Evolutionary conservation across 2,888 invertebrate species (phyloP), one percentile per base, ranked within the genome.

Genomic region (Melanophora roralis): DNA sequence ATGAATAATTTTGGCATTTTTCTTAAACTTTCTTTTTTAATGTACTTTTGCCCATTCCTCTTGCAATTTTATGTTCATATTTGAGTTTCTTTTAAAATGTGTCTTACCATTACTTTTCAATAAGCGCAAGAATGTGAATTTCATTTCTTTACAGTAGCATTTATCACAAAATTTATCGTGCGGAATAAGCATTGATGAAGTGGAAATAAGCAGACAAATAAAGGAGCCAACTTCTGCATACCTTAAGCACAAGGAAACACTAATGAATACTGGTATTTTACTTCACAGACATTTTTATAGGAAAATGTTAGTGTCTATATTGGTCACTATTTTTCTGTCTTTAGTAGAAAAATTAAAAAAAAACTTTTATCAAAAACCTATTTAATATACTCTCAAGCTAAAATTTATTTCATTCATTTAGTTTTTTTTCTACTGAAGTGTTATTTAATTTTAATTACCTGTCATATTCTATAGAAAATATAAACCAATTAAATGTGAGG

Each of bases 111-210:
- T 75, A 38, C 19, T 62, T 67, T 76, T 72, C 43, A 67, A 76
- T 65, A 80, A 47, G 21, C 9, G 21, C 11, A 53, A 62, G 62
- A 76, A 68, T 64, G 67, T 57, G 67, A 64, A 76, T 38, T 72
- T 64, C 47, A 68, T 64, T 80, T 45, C 45, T 21, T 19, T 8
- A 49, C 72, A 68, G 68, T 40, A 69, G 77, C 88, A 89, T 88
- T 87, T 88, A 88, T 89, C 87, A 89, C 85, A 85, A 85, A 89
- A 88, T 89, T 89, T 89, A 89, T 89, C 85, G 88, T 83, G 86
- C 86, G 89, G 89, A 89, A 89, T 89, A 87, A 87, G 86, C 87
- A 86, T 86, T 88, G 89, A 87, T 89, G 89, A 89, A 87, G 89
- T 89, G 89, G 89, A 89, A 89, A 89, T 88, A 73, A 53, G 43